Percentiles rank a stretch among this genome's conserved stretches.
These are phyloP conservation scores for Falco peregrinus DNA, from an alignment of 2,797 vertebrate genomes.

Conservation along the genomic window DNA sequence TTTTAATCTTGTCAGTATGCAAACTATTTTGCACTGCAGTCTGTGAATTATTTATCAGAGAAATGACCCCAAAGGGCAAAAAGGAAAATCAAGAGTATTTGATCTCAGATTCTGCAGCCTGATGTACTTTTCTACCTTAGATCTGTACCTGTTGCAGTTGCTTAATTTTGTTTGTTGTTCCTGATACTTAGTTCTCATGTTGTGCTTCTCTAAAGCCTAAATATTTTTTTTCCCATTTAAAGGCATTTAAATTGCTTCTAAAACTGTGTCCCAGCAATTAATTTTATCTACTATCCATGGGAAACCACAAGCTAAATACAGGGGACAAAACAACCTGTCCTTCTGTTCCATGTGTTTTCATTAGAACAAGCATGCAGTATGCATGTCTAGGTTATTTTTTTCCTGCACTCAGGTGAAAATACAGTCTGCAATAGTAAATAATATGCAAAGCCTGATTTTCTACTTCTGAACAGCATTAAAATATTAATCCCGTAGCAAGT, in stretches of 20 bases:
- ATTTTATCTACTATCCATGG: background rate
- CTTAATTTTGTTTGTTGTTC: conserved; percentile 69
- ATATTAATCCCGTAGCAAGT: background rate
- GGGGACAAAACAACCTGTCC: background rate
- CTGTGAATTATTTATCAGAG: conserved; percentile 84
- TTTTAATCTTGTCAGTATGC: conserved; percentile 86
- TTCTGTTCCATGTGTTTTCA: background rate
- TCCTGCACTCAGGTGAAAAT: background rate
- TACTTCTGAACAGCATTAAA: background rate
- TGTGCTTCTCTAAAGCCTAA: conserved; percentile 22
- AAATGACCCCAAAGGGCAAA: conserved; percentile 76
- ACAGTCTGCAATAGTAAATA: background rate
- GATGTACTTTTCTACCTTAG: conserved; percentile 67
- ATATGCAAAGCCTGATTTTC: conserved; percentile 15
- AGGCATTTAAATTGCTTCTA: background rate
- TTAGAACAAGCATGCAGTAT: background rate
- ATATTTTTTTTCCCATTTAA: conserved; percentile 6
- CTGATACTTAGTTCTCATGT: background rate
- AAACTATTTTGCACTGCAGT: conserved; percentile 80
- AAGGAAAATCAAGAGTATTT: conserved; percentile 73
- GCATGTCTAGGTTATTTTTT: background rate
- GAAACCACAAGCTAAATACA: background rate
- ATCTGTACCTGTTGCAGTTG: conserved; percentile 71
- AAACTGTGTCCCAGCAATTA: background rate
- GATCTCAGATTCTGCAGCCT: conserved; percentile 66